Evolutionary conservation across 2,888 invertebrate species (phyloP).

Genomic region (Phengaris alcon): DNA sequence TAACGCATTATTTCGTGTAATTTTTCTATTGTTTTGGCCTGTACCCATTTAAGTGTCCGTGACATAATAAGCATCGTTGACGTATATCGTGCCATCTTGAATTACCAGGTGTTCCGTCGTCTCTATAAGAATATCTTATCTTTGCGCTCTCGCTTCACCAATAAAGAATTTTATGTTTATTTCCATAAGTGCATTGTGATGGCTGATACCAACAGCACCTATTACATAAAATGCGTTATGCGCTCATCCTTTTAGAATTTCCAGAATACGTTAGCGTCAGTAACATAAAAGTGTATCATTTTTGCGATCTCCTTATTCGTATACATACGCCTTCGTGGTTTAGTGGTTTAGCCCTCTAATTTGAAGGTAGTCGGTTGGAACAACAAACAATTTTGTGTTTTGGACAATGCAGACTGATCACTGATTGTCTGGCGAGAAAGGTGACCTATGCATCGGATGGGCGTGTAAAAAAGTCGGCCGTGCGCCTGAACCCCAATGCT

Average conservation of each 20-base stretch:
- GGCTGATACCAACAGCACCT: slow-evolving; percentile 20
- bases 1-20: too few species aligned
- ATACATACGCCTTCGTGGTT: not conserved
- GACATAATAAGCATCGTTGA: not conserved
- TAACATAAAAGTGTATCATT: not conserved
- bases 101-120: not conserved
- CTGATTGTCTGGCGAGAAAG: too few species aligned
- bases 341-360: too few species aligned
- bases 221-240: slow-evolving; percentile 16
- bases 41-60: not conserved
- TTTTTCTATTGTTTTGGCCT: too few species aligned
- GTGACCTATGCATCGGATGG: too few species aligned
- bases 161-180: slow-evolving; percentile 32
- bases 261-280: not conserved
- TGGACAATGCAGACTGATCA: too few species aligned
- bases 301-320: not conserved
- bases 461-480: too few species aligned
- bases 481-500: too few species aligned
- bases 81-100: not conserved
- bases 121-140: not conserved
- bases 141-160: slow-evolving; percentile 27
- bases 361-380: too few species aligned
- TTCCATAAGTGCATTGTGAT: slow-evolving; percentile 33
- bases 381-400: too few species aligned
- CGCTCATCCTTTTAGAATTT: slow-evolving; percentile 5